These are phyloP conservation scores for Ispidina lecontei DNA, from an alignment of 2,797 vertebrate species.

Conservation along the genomic window DNA sequence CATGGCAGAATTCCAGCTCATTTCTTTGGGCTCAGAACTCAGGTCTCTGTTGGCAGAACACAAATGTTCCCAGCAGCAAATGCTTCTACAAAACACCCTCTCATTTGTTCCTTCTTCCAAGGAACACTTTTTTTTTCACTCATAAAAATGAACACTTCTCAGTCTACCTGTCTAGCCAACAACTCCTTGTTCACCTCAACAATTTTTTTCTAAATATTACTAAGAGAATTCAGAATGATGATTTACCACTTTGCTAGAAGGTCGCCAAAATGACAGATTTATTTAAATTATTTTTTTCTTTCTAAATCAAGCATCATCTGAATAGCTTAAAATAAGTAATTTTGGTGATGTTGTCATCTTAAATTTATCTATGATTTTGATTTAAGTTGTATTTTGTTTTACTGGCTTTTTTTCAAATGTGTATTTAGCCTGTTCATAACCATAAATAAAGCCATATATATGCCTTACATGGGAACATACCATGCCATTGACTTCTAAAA, in stretches of 20 bases:
- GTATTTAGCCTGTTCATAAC: neutral
- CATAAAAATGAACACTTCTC: neutral
- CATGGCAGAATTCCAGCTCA: slow-evolving; percentile 60
- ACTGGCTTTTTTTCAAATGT: neutral
- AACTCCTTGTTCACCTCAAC: neutral
- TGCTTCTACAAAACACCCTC: neutral
- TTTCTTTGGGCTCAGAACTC: slow-evolving; percentile 52
- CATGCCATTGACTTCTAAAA: neutral
- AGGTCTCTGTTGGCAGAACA: slow-evolving; percentile 51
- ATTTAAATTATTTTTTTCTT: neutral
- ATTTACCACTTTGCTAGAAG: neutral
- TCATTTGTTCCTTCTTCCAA: slow-evolving; percentile 19
- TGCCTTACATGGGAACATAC: neutral
- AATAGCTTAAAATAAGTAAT: neutral
- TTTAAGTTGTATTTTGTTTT: neutral
- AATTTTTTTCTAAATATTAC: neutral
- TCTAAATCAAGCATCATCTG: neutral
- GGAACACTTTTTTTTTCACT: neutral
- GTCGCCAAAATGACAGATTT: neutral
- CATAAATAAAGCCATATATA: neutral
- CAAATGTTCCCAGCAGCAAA: slow-evolving; percentile 45
- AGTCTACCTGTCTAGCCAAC: neutral
- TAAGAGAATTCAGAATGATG: neutral
- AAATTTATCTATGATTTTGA: neutral
- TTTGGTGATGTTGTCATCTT: neutral